phyloP scores from a whole-genome alignment of 2,888 invertebrate species.

The Metacarcinus magister region DNA sequence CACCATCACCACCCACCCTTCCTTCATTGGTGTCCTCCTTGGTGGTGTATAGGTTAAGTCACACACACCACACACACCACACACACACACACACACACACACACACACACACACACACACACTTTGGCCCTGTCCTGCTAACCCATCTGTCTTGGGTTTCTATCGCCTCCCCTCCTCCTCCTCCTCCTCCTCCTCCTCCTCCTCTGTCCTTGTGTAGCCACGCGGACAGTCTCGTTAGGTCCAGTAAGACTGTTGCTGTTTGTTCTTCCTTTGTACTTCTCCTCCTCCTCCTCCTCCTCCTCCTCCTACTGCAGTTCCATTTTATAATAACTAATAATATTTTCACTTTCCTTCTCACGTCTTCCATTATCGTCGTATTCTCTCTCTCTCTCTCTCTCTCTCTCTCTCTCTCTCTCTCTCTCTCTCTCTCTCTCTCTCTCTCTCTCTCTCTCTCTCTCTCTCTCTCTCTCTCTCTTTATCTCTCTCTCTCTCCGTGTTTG shows the following conservation, averaged over 20 bases:
- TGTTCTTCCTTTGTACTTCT: no score
- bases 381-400: slow-evolving; percentile 53
- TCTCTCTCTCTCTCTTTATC: background rate
- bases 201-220: background rate
- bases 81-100: slow-evolving; percentile 26
- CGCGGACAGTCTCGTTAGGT: no score
- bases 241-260: no score
- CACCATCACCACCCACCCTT: background rate
- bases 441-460: background rate
- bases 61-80: slow-evolving; percentile 3
- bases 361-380: background rate
- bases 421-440: slow-evolving; percentile 51
- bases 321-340: background rate
- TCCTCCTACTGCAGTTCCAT: no score
- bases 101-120: slow-evolving; percentile 22
- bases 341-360: background rate
- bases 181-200: slow-evolving; percentile 30
- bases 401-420: slow-evolving; percentile 53
- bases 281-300: no score
- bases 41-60: background rate
- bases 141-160: background rate
- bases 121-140: background rate
- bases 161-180: background rate
- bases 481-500: background rate
- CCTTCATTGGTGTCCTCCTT: background rate